phyloP scores from a whole-genome alignment of 30 jellyfish, hydroid and myxozoan species.

The Clytia hemisphaerica region DNA sequence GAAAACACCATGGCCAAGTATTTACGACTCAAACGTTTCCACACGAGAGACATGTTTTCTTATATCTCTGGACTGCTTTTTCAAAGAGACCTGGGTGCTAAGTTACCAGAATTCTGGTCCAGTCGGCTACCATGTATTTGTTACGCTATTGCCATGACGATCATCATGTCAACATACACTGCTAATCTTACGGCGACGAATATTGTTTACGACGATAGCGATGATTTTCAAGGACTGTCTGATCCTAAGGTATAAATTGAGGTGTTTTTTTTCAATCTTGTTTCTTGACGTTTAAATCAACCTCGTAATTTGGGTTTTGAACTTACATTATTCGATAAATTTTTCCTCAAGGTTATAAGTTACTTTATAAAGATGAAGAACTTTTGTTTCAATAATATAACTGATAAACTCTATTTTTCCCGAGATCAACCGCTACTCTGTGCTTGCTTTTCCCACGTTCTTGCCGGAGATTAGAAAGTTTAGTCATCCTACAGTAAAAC shows the following conservation, averaged over 20 bases:
- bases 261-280: too few species aligned
- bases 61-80: conserved; percentile 15
- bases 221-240: conserved; percentile 9
- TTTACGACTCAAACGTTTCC: not conserved
- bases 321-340: too few species aligned
- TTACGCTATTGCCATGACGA: conserved; percentile 6
- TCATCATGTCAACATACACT: conserved; percentile 1
- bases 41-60: not conserved
- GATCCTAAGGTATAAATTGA: conserved; percentile 13
- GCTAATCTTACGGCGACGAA: conserved; percentile 8
- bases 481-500: too few species aligned
- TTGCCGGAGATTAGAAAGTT: too few species aligned
- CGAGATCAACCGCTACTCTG: too few species aligned
- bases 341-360: too few species aligned
- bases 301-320: too few species aligned
- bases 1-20: not conserved
- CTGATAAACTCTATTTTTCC: too few species aligned
- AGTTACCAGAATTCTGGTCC: not conserved
- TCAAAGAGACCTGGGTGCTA: conserved; percentile 16
- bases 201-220: not conserved
- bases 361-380: too few species aligned
- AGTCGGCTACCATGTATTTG: conserved; percentile 4
- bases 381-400: too few species aligned
- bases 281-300: too few species aligned
- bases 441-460: too few species aligned